These are phyloP conservation scores for Tenthredo livida DNA, from an alignment of 2,888 invertebrate species.

Conservation along the genomic window DNA sequence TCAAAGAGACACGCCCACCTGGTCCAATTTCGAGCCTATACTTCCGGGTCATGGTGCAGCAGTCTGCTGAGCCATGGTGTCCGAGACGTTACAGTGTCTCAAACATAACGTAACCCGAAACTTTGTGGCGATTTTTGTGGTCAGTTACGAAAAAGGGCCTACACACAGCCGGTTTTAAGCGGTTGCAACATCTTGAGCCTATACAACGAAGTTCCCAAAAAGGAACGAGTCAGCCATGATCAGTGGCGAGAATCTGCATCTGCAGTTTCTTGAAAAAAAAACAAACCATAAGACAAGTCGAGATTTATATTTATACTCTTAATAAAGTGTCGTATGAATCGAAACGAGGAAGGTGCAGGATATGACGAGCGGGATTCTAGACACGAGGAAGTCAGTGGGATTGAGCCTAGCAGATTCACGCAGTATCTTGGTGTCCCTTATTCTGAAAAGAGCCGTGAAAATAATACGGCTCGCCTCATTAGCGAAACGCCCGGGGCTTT, in stretches of 20 bases:
- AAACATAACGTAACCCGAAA: slow-evolving; percentile 41
- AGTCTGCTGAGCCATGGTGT: not conserved
- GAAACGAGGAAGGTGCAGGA: not conserved
- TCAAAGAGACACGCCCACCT: slow-evolving; percentile 34
- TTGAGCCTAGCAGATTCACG: slow-evolving; percentile 31
- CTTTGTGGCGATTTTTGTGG: slow-evolving; percentile 47
- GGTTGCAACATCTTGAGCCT: not conserved
- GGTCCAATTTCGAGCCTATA: slow-evolving; percentile 48
- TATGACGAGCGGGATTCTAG: not conserved
- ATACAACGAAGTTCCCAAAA: not conserved
- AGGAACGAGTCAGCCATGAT: not conserved
- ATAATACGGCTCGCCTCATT: slow-evolving; percentile 56
- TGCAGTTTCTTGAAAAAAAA: not conserved
- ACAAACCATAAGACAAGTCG: not conserved
- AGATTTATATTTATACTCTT: not conserved
- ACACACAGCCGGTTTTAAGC: slow-evolving; percentile 26
- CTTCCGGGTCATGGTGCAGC: slow-evolving; percentile 45
- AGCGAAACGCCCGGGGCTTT: slow-evolving; percentile 49
- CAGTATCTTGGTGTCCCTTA: slow-evolving; percentile 28
- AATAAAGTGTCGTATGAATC: not conserved
- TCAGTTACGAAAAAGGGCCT: not conserved
- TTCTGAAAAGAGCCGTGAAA: slow-evolving; percentile 52
- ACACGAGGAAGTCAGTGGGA: slow-evolving; percentile 3
- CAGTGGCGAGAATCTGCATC: not conserved
- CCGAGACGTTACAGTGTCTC: slow-evolving; percentile 16